phyloP scores from a whole-genome alignment of 2,888 invertebrate genomes.

The Brenthis ino region DNA sequence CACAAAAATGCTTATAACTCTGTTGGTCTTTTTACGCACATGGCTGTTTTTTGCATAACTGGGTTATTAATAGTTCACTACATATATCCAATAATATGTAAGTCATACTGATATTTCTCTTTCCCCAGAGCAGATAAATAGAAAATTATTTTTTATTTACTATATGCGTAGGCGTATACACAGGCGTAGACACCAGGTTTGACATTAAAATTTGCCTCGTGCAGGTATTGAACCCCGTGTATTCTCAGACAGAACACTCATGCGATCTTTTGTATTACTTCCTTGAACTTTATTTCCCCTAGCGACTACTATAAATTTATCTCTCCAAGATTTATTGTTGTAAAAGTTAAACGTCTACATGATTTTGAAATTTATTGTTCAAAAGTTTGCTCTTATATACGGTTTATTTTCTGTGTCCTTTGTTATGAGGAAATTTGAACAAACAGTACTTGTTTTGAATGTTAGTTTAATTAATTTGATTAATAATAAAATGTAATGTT shows the following conservation, averaged over 20 bases:
- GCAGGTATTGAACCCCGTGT: too few relatives aligned
- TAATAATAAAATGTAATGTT: too few relatives aligned
- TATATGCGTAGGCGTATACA: background rate
- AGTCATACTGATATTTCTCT: too few relatives aligned
- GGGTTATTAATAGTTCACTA: too few relatives aligned
- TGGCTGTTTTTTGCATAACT: too few relatives aligned
- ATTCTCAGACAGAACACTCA: too few relatives aligned
- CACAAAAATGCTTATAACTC: too few relatives aligned
- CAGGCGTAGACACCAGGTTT: too few relatives aligned
- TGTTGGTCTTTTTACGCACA: too few relatives aligned
- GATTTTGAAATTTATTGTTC: slow-evolving; percentile 37
- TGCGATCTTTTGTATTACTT: slow-evolving; percentile 55
- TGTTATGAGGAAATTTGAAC: slow-evolving; percentile 15
- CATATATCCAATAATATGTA: too few relatives aligned
- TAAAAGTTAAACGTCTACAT: slow-evolving; percentile 36
- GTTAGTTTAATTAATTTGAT: background rate
- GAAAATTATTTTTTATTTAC: background rate
- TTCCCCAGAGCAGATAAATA: too few relatives aligned
- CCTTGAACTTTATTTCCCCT: slow-evolving; percentile 53
- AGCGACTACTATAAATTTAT: slow-evolving; percentile 58
- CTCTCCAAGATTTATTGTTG: slow-evolving; percentile 39
- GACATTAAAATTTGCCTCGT: too few relatives aligned
- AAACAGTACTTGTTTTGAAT: slow-evolving; percentile 1
- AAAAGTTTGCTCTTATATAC: slow-evolving; percentile 24
- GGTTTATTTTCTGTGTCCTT: slow-evolving; percentile 20